A percentile compares a stretch with the other conserved stretches of the same genome.
These are phyloP conservation scores for Rhagophthalmus giganteus DNA, from an alignment of 2,888 invertebrate genomes.

Conservation along the genomic window DNA sequence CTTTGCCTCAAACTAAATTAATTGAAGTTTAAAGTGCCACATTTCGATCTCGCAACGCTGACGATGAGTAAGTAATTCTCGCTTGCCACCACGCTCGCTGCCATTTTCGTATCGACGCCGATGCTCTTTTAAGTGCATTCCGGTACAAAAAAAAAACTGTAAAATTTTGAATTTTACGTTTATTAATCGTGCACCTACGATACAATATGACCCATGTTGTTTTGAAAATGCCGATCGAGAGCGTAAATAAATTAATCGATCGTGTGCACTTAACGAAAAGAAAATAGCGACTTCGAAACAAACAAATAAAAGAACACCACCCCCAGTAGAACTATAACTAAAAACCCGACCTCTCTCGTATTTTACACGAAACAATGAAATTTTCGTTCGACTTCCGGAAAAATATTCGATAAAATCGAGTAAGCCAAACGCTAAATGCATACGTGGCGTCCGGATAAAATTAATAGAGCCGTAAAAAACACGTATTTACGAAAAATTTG, in stretches of 20 bases:
- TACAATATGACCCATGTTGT: conserved; percentile 29
- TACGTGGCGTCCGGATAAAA: conserved; percentile 8
- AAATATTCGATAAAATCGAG: conserved; percentile 1
- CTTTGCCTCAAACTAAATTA: background rate
- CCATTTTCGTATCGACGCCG: conserved; percentile 14
- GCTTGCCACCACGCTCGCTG: too few relatives aligned
- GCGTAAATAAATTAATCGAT: conserved; percentile 38
- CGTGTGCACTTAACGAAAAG: conserved; percentile 27
- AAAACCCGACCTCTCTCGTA: conserved; percentile 16
- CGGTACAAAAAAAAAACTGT: conserved; percentile 20
- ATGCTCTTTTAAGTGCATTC: conserved; percentile 26
- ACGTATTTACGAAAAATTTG: conserved; percentile 2
- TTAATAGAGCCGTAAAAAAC: conserved; percentile 2
- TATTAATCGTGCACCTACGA: conserved; percentile 35
- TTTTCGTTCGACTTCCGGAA: conserved; percentile 1
- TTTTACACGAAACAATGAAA: conserved; percentile 13
- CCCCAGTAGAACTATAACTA: conserved; percentile 14
- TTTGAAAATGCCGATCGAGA: conserved; percentile 36
- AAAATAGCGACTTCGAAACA: conserved; percentile 27
- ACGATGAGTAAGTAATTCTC: too few relatives aligned
- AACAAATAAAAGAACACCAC: conserved; percentile 26
- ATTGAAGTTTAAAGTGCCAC: background rate
- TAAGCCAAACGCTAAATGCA: conserved; percentile 10
- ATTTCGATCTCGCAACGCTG: too few relatives aligned
- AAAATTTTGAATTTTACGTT: conserved; percentile 43